Base-by-base conservation (phyloP, 2,113 vertebrate species). In the Calyptomena viridis region DNA sequence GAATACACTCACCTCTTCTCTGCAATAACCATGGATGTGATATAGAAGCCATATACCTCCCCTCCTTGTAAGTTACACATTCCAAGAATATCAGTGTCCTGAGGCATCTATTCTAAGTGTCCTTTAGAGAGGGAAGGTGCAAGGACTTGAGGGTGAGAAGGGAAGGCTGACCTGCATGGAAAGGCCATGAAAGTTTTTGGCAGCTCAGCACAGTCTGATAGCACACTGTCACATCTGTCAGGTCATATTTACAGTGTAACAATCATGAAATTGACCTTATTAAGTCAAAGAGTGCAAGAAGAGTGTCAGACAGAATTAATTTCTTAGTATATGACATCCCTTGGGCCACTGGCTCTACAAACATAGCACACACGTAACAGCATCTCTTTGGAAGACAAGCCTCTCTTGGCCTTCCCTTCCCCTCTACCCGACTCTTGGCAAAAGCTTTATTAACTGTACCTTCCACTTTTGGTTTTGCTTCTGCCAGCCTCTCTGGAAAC, bases 391-490 rank as follows among this genome's bases (percentile, higher is more conserved):
- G 72, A 85, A 85, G 35, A 66, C 5, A 79, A 87, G 46, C 7
- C 16, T 63, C 25, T 85, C 55, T 76, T 55, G 56, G 73, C 30
- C 44, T 76, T 59, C 19, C 66, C 47, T 17, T 19, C 18, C 59
- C 24, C 40, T 81, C 33, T 72, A 33, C 8, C 33, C 19, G 62
- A 15, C 35, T 40, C 64, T 24, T 25, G 55, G 50, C 12, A 46
- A 88, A 87, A 66, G 25, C 19, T 81, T 80, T 89, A 59, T 83
- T 90, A 60, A 76, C 11, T 75, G 25, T 98, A 99, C 98, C 99
- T 99, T 99, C 98, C 59, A 98, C 99, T 96, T 99, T 99, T 8
- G 99, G 99, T 94, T 99, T 99, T 88, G 98, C 97, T 97, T 99
- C 99, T 47, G 98, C 98, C 31, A 99, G 96, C 46, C 99, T 98